phyloP scores from a whole-genome alignment of 2,797 vertebrate genomes.

The Brachyrhaphis roseni region DNA sequence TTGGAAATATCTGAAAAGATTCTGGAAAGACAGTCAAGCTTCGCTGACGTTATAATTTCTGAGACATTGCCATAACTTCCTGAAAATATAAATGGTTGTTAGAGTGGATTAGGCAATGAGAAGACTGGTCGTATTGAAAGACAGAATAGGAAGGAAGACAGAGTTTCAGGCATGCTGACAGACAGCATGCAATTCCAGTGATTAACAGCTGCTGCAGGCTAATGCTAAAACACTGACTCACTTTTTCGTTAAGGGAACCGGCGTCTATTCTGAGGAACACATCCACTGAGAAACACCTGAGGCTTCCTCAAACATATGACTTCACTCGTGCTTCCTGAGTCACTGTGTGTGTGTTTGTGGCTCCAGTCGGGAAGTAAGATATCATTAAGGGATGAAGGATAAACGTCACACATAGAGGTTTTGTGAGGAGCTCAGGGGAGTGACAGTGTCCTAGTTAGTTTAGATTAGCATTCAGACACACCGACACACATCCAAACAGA shows the following conservation, averaged over 20 bases:
- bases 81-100: conserved; percentile 7
- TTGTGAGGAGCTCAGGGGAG: conserved; percentile 49
- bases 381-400: conserved; percentile 53
- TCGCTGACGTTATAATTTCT: background rate
- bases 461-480: conserved; percentile 57
- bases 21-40: background rate
- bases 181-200: conserved; percentile 30
- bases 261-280: conserved; percentile 24
- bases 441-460: conserved; percentile 53
- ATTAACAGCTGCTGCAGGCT: conserved; percentile 40
- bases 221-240: conserved; percentile 50
- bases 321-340: conserved; percentile 54
- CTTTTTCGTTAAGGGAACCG: conserved; percentile 18
- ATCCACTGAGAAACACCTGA: conserved; percentile 36
- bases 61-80: background rate
- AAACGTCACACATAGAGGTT: conserved; percentile 10
- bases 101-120: conserved; percentile 3
- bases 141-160: background rate
- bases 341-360: conserved; percentile 37
- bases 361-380: conserved; percentile 23
- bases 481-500: conserved; percentile 42
- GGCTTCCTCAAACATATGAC: conserved; percentile 57
- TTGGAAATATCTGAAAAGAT: background rate
- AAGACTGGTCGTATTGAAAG: conserved; percentile 6
- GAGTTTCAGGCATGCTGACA: conserved; percentile 7